Base-by-base conservation (phyloP, 2,797 vertebrate species). In the Muscicapa striata region DNA sequence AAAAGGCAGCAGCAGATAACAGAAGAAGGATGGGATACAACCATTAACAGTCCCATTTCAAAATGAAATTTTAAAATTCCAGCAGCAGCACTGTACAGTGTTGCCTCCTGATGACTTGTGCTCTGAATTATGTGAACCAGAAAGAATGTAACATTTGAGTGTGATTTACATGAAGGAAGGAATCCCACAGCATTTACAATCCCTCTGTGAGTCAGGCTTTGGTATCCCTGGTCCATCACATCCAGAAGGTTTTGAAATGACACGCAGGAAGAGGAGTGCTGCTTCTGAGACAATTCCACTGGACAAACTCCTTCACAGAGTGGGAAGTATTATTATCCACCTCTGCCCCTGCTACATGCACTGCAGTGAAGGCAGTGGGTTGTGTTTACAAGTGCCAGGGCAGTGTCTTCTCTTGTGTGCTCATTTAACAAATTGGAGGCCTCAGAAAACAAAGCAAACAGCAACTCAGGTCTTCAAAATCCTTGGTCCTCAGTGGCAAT, bases 301-400 rank as follows among this genome's bases (percentile, higher is more conserved):
- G 36, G 11, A 70, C 22, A 52, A 76, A 75, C 38, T 64, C 75
- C 34, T 77, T 10, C 6, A 4, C 21, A 40, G 82, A 78, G 36
- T 34, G 73, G 82, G 66, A 87, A 91, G 7, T 15, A 18, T 36
- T 38, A 58, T 3, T 0, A 46, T 3, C 21, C 58, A 58, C n/a
- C 58, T 67, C 48, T 4, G 1, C 8, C 64, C 54, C 61, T 4
- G 10, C 52, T 29, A 41, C 17, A 4, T 0, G 6, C 23, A 5
- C 57, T 32, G 64, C 22, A 36, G 18, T 15, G 75, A 58, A 57
- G 63, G 26, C 64, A 18, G 11, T 43, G 72, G 49, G 68, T 2
- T 68, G 63, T 16, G n/a, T 13, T 26, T 27, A 8, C 2, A 2
- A 17, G 41, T 26, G 64, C 41, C 57, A 72, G 30, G 72, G 76